A percentile compares a stretch with the other conserved stretches of the same genome.
These are phyloP conservation scores for Standfussiana lucernea DNA, from an alignment of 2,888 invertebrate genomes.

Conservation along the genomic window DNA sequence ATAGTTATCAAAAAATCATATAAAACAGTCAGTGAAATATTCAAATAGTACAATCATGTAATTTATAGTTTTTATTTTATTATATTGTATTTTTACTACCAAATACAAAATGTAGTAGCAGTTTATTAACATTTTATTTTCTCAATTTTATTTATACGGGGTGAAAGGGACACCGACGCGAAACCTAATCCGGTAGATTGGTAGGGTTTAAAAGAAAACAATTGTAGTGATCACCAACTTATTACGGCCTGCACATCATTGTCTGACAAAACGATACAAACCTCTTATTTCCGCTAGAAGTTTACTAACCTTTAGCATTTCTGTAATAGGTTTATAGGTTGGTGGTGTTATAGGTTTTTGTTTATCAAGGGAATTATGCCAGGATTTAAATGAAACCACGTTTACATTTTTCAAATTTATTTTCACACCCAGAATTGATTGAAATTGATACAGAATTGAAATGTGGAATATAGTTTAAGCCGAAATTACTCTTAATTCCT, in stretches of 20 bases:
- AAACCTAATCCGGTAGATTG: neutral
- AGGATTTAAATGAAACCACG: slow-evolving; percentile 49
- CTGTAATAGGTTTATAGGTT: no score
- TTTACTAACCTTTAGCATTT: neutral
- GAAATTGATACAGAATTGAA: slow-evolving; percentile 20
- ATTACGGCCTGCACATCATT: neutral
- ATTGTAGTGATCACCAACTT: no score
- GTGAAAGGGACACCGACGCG: no score
- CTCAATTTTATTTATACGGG: neutral
- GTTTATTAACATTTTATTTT: slow-evolving; percentile 13
- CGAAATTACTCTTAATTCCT: slow-evolving; percentile 10
- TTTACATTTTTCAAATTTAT: slow-evolving; percentile 49
- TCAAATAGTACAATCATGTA: slow-evolving; percentile 37
- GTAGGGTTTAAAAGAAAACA: no score
- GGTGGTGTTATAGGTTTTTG: no score
- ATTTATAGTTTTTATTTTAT: slow-evolving; percentile 12
- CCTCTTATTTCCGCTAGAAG: neutral
- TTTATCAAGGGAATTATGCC: neutral
- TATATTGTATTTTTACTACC: slow-evolving; percentile 13
- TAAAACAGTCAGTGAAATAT: slow-evolving; percentile 18
- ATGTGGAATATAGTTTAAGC: slow-evolving; percentile 33
- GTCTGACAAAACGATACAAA: neutral
- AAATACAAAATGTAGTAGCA: slow-evolving; percentile 28
- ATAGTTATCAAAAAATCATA: slow-evolving; percentile 6
- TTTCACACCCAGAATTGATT: slow-evolving; percentile 32